A percentile compares a stretch with the other conserved stretches of the same genome.
Conservation (phyloP, 92 coral and sea anemone genomes). For the Isaurus tuberculatus region DNA sequence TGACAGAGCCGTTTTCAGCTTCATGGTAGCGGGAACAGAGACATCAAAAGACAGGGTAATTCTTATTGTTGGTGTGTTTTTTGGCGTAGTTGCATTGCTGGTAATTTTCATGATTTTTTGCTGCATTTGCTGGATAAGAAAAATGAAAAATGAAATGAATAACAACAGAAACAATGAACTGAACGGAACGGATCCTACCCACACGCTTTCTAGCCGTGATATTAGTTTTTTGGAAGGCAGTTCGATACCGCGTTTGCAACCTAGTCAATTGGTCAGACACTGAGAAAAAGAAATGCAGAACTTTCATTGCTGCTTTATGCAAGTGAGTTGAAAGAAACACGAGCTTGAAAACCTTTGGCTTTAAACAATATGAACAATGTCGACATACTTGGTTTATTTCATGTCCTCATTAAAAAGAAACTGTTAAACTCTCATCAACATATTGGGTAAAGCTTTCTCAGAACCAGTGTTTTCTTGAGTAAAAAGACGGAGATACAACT, state of each 20-base stretch:
- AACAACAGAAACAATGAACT: conserved; percentile 54
- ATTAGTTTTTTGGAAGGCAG: background rate
- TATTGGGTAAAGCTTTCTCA: background rate
- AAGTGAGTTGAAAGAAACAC: no score
- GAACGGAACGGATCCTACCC: conserved; percentile 60
- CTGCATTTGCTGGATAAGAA: conserved; percentile 82
- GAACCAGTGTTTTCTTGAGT: background rate
- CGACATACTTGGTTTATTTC: background rate
- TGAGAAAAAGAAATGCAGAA: background rate
- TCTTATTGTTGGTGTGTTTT: conserved; percentile 84
- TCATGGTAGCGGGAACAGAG: conserved; percentile 26
- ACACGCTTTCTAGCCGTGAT: conserved; percentile 29
- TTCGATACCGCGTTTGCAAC: background rate
- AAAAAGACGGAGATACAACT: conserved; percentile 13
- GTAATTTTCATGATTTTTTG: conserved; percentile 66
- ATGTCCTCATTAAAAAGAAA: background rate
- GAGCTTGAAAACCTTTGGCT: no score
- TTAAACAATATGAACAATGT: no score
- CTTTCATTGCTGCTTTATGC: background rate
- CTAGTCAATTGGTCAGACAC: conserved; percentile 11
- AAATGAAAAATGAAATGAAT: conserved; percentile 67
- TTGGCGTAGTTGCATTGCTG: conserved; percentile 73
- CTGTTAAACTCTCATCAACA: no score
- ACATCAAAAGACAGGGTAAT: conserved; percentile 53
- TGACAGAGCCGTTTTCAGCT: conserved; percentile 30